Conservation (phyloP, 2,113 vertebrate species). For the Hydrochoerus hydrochaeris region DNA sequence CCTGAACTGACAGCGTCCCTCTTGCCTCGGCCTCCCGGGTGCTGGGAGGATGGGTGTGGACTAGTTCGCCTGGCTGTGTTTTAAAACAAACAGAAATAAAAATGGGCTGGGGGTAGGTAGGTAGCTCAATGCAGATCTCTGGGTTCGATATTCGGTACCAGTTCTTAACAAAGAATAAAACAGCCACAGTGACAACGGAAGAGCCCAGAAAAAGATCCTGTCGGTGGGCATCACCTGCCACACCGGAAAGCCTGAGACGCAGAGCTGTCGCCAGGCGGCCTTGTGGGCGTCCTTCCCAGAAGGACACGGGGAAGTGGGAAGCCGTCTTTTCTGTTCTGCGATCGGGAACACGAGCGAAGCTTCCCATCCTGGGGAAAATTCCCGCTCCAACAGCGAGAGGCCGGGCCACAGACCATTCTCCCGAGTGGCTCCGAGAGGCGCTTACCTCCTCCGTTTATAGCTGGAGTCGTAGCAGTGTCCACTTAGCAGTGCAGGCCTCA, state of each 20-base stretch:
- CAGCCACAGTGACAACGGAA: background rate
- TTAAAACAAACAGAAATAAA: background rate
- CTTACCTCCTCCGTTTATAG: background rate
- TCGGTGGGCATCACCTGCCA: background rate
- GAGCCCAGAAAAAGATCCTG: background rate
- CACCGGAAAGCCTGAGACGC: background rate
- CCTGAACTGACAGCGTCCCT: background rate
- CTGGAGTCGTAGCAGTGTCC: background rate
- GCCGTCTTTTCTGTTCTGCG: background rate
- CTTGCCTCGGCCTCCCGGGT: background rate
- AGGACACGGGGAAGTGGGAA: background rate
- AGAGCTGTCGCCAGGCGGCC: background rate
- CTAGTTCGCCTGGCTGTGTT: background rate
- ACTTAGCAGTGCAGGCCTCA: background rate
- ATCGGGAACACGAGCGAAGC: background rate
- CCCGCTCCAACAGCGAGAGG: background rate
- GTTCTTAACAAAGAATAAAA: background rate
- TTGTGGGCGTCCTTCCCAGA: background rate
- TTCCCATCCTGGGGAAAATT: background rate
- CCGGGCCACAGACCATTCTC: background rate
- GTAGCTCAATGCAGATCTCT: background rate
- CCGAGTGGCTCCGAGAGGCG: background rate
- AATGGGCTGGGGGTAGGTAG: background rate
- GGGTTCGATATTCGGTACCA: background rate
- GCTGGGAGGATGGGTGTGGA: background rate